Percentiles rank a stretch among this genome's conserved stretches.
Evolutionary conservation across 1,140 invertebrate genomes (phyloP).

Genomic region (Rhysida immarginata): DNA sequence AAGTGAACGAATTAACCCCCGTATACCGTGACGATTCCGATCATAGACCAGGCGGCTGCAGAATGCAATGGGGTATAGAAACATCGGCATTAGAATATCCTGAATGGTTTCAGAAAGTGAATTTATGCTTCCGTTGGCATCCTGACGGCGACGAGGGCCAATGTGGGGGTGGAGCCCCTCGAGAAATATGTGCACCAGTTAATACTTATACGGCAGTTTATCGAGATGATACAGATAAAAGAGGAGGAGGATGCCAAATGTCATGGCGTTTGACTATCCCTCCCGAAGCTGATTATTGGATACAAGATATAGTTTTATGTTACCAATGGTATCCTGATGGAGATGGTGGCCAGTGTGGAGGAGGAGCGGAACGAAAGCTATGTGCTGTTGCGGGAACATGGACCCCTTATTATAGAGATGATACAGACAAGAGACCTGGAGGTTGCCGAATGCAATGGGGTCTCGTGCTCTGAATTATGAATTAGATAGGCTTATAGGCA

Average conservation of each 20-base stretch:
- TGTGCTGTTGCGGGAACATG: background rate
- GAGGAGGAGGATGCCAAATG: background rate
- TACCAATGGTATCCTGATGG: background rate
- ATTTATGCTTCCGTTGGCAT: conserved; percentile 7
- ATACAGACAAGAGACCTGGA: conserved; percentile 4
- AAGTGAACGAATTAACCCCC: background rate
- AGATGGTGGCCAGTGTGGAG: background rate
- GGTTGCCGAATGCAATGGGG: conserved; percentile 8
- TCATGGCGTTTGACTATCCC: background rate
- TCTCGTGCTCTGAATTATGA: too few species aligned
- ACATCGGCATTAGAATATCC: background rate
- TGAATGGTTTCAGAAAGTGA: background rate
- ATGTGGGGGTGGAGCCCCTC: background rate
- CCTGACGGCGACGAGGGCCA: background rate
- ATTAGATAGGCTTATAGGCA: too few species aligned
- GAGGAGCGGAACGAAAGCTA: background rate
- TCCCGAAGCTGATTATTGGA: background rate
- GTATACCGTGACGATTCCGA: conserved; percentile 3
- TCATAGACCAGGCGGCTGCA: background rate
- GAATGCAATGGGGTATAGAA: conserved; percentile 2
- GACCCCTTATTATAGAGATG: conserved; percentile 2
- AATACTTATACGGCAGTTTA: background rate
- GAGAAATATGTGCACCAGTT: background rate
- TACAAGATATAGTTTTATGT: background rate
- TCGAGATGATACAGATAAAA: background rate